Evolutionary conservation across 64 coral and sea anemone species (phyloP).

Genomic region (Montipora foliosa): DNA sequence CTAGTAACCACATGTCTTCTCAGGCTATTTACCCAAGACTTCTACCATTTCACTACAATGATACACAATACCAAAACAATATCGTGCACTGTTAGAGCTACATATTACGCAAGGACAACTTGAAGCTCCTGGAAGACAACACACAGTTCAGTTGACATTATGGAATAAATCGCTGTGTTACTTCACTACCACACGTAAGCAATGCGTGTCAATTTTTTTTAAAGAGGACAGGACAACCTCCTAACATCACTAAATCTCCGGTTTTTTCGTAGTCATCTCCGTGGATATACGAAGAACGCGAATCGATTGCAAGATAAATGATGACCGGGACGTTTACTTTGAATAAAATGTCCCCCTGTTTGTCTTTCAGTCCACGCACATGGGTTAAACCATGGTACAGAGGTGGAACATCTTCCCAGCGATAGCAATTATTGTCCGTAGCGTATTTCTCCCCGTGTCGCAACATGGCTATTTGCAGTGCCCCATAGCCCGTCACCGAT

Average conservation of each 20-base stretch:
- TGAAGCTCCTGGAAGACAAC: too few relatives aligned
- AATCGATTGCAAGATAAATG: constrained; percentile 78
- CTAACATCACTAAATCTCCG: constrained; percentile 70
- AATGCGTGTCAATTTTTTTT: too few relatives aligned
- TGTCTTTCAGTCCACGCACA: constrained; percentile 80
- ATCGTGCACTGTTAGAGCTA: too few relatives aligned
- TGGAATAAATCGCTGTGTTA: too few relatives aligned
- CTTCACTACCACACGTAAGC: too few relatives aligned
- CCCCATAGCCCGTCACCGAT: constrained; percentile 70
- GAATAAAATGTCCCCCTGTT: constrained; percentile 59
- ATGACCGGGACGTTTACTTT: constrained; percentile 66
- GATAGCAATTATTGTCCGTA: background rate
- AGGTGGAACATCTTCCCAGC: constrained; percentile 76
- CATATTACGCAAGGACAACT: too few relatives aligned
- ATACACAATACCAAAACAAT: too few relatives aligned
- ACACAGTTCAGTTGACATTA: too few relatives aligned
- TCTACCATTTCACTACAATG: too few relatives aligned
- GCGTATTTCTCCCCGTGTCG: constrained; percentile 89
- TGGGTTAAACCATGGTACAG: constrained; percentile 93
- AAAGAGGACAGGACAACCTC: too few relatives aligned
- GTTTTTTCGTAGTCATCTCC: constrained; percentile 66
- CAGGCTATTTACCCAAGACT: too few relatives aligned
- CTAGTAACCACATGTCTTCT: too few relatives aligned
- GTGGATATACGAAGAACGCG: constrained; percentile 57
- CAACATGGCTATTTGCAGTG: constrained; percentile 73